A percentile compares a stretch with the other conserved stretches of the same genome.
Conservation (phyloP, 2,888 invertebrate genomes). For the Abrostola tripartita region DNA sequence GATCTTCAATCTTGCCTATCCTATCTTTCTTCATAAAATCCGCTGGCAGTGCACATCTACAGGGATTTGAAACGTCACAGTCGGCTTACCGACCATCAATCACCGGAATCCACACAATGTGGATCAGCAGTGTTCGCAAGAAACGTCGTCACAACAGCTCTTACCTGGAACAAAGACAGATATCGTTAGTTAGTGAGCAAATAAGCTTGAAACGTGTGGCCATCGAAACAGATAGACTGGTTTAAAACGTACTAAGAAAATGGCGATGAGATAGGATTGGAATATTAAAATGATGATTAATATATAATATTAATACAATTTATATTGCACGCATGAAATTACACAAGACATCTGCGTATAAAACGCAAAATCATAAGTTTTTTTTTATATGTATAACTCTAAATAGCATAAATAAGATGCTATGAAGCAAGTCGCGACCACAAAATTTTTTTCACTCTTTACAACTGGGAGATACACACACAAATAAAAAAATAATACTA, state of each 20-base stretch:
- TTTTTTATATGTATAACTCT: too few species aligned
- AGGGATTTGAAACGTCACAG: slow-evolving; percentile 30
- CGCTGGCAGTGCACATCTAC: slow-evolving; percentile 5
- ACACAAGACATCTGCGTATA: too few species aligned
- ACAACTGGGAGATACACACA: too few species aligned
- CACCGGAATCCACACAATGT: slow-evolving; percentile 54
- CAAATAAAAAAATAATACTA: too few species aligned
- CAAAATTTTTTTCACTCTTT: too few species aligned
- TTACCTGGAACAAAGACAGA: slow-evolving; percentile 77
- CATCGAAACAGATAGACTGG: slow-evolving; percentile 16
- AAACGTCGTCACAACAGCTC: slow-evolving; percentile 57
- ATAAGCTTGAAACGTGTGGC: slow-evolving; percentile 38
- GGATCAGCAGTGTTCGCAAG: slow-evolving; percentile 60
- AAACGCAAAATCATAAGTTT: too few species aligned
- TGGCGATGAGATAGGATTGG: neutral
- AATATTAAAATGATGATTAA: neutral
- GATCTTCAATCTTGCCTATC: neutral
- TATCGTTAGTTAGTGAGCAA: slow-evolving; percentile 39
- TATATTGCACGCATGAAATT: too few species aligned
- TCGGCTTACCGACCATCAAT: slow-evolving; percentile 49
- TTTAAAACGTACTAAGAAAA: neutral
- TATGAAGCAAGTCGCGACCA: too few species aligned
- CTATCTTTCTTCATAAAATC: neutral
- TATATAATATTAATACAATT: neutral
- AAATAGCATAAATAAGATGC: too few species aligned